phyloP scores from a whole-genome alignment of 2,113 vertebrate species.

The Pseudopipra pipra region DNA sequence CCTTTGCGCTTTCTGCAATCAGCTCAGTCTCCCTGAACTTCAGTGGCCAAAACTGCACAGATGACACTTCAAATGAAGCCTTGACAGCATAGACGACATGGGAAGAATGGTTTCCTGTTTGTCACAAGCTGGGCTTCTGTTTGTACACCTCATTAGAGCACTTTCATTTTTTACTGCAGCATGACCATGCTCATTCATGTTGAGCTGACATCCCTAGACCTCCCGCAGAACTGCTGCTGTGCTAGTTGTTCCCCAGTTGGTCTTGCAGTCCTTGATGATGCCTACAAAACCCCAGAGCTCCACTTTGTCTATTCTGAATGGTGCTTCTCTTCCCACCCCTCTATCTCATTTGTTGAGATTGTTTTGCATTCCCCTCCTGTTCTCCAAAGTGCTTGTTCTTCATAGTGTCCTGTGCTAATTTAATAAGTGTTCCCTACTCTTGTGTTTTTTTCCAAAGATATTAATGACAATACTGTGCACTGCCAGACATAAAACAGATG shows the following conservation, averaged over 20 bases:
- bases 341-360: neutral
- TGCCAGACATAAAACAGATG: constrained; percentile 68
- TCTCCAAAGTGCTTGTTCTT: constrained; percentile 38
- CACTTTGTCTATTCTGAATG: neutral
- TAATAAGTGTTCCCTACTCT: constrained; percentile 33
- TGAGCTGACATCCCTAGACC: neutral
- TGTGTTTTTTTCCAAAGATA: neutral
- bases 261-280: neutral
- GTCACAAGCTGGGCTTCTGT: constrained; percentile 3
- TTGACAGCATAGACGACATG: neutral
- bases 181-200: neutral
- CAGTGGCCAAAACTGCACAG: neutral
- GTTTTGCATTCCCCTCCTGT: constrained; percentile 37
- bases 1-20: neutral
- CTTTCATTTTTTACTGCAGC: constrained; percentile 48
- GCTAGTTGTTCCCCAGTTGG: neutral
- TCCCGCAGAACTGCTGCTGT: neutral
- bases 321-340: neutral
- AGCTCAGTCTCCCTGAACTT: neutral
- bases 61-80: neutral
- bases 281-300: neutral
- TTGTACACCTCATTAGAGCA: neutral
- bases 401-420: constrained; percentile 42
- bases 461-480: constrained; percentile 56
- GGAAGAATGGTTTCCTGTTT: constrained; percentile 38